Evolutionary conservation across 2,113 vertebrate genomes (phyloP), one percentile per base, ranked within the genome.

Genomic region (Paratilapia polleni): DNA sequence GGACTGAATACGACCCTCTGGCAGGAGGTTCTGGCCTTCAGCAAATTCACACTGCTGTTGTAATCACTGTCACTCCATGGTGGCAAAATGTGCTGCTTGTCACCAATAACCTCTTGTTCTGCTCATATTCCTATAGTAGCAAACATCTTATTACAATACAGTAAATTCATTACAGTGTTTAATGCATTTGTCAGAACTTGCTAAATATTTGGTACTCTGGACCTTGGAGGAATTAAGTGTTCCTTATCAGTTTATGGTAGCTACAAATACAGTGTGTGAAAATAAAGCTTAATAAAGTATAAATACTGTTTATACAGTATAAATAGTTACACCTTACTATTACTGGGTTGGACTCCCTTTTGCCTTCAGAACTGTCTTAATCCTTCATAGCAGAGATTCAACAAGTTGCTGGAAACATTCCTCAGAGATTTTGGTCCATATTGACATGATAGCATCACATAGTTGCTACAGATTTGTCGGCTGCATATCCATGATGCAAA

Each of bases 131-230:
- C 41, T 52, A 73, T 52, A 0, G 17, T 26, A 73, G 24, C 15
- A 19, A 47, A 1, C 0, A 0, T 0, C 28, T 31, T 52, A 73
- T 0, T 73, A 52, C 24, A 73, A 31, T 47, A 68, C 17, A 13
- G 1, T 73, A 73, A 73, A 73, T 15, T 73, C 1, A 26, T 52
- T 73, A 70, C 24, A 52, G 49, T 20, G 26, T 52, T 73, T 73
- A 31, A 20, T 52, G 26, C 66, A 73, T 52, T 52, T 31, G 43
- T 73, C 52, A 73, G 20, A 43, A 52, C 43, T 73, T 1, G 28
- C 15, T 73, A 73, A 73, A 70, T 52, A 31, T 70, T 52, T 49
- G 43, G 10, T 31, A 52, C 43, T 31, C 28, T 73, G 52, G 24
- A 52, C 6, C 66, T 24, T 14, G 24, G 26, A 52, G 1, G 52